Evolutionary conservation across 2,113 vertebrate genomes (phyloP).

Genomic region (Rhinolophus sinicus): DNA sequence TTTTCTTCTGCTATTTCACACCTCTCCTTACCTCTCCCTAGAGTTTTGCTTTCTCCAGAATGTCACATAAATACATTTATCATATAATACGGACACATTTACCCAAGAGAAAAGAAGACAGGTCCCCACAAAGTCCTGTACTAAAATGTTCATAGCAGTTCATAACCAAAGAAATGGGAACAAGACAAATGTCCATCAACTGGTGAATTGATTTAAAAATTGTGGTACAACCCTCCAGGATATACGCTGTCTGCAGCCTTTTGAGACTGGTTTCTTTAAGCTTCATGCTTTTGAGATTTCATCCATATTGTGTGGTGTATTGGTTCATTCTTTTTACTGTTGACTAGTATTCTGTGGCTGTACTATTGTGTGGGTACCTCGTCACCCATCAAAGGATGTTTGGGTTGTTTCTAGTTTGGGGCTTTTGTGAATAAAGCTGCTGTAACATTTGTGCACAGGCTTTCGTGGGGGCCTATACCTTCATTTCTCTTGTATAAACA

Average conservation of each 20-base stretch:
- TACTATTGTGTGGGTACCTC: too few relatives aligned
- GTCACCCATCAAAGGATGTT: neutral
- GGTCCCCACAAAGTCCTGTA: neutral
- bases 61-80: neutral
- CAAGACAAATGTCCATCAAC: neutral
- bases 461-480: neutral
- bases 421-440: neutral
- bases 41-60: neutral
- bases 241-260: neutral
- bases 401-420: neutral
- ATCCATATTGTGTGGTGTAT: fast-evolving
- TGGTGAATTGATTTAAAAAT: neutral
- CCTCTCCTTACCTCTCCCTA: neutral
- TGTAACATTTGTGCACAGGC: neutral
- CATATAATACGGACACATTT: neutral
- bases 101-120: neutral
- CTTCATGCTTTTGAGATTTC: neutral
- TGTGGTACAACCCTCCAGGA: neutral
- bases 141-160: neutral
- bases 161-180: neutral
- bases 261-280: too few relatives aligned
- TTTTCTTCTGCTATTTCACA: neutral
- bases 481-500: neutral
- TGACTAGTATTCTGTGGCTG: too few relatives aligned
- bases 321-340: neutral